phyloP scores from a whole-genome alignment of 2,113 vertebrate genomes.

The Dicerorhinus sumatrensis region DNA sequence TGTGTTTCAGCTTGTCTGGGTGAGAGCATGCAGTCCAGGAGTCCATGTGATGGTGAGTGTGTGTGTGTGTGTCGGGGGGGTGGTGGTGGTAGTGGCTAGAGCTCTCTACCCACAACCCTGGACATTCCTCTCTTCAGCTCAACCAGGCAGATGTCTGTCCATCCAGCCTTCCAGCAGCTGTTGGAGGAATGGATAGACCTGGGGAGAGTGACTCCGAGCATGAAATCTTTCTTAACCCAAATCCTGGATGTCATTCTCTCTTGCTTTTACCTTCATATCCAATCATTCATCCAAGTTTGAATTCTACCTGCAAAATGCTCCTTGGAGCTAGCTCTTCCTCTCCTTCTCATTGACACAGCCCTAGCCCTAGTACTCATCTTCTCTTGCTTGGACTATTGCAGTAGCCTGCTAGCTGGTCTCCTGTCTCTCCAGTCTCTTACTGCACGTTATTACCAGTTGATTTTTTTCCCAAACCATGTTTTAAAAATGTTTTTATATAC shows the following conservation, averaged over 20 bases:
- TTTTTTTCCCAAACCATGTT: not conserved
- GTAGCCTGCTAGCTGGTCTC: not conserved
- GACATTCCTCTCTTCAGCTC: not conserved
- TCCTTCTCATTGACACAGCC: not conserved
- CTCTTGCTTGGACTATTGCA: not conserved
- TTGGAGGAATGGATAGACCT: not conserved
- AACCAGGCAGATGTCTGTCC: not conserved
- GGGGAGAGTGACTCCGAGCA: not conserved
- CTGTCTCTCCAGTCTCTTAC: not conserved
- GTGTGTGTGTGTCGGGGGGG: not conserved
- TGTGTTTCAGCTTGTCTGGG: not conserved
- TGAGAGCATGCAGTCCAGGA: not conserved
- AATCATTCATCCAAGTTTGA: not conserved
- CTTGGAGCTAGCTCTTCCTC: not conserved
- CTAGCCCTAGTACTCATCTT: not conserved
- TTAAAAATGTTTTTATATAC: not conserved
- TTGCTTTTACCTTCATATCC: not conserved
- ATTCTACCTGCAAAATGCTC: not conserved
- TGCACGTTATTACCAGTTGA: not conserved
- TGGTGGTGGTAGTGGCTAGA: not conserved
- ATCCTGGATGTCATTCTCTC: not conserved
- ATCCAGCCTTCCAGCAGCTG: not conserved
- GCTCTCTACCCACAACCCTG: not conserved
- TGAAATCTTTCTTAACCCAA: not conserved
- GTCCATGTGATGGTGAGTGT: not conserved